phyloP scores from a whole-genome alignment of 2,888 invertebrate species.

The Ceriagrion tenellum region DNA sequence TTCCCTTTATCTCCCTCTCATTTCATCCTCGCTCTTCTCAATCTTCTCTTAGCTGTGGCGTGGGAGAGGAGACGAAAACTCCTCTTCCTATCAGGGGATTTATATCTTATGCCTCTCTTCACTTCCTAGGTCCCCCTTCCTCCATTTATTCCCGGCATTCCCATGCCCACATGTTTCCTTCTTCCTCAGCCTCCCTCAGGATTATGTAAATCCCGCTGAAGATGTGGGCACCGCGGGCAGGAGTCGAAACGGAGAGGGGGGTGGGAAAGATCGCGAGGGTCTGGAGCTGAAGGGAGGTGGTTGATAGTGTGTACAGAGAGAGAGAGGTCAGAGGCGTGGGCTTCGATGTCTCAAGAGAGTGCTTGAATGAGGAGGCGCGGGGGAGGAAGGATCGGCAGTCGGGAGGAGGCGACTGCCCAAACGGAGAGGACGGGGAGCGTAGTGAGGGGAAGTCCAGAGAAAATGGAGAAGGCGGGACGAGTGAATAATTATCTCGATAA shows the following conservation, averaged over 20 bases:
- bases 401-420: background rate
- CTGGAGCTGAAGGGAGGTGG: background rate
- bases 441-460: background rate
- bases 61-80: background rate
- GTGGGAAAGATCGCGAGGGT: background rate
- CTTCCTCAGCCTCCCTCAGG: background rate
- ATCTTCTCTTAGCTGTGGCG: background rate
- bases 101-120: background rate
- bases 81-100: conserved; percentile 46
- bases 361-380: background rate
- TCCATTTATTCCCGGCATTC: conserved; percentile 14
- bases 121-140: background rate
- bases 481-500: too few species aligned
- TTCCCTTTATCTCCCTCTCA: background rate
- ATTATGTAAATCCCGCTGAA: conserved; percentile 47
- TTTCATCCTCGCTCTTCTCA: background rate
- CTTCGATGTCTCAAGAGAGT: conserved; percentile 41
- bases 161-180: background rate
- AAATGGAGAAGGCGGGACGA: background rate
- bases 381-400: background rate
- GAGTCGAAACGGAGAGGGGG: background rate
- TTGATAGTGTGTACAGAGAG: conserved; percentile 38
- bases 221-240: background rate
- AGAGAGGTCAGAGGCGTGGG: conserved; percentile 41
- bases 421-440: too few species aligned